Conservation (phyloP, 2,888 invertebrate species). For the Chaitophorus viminalis region DNA sequence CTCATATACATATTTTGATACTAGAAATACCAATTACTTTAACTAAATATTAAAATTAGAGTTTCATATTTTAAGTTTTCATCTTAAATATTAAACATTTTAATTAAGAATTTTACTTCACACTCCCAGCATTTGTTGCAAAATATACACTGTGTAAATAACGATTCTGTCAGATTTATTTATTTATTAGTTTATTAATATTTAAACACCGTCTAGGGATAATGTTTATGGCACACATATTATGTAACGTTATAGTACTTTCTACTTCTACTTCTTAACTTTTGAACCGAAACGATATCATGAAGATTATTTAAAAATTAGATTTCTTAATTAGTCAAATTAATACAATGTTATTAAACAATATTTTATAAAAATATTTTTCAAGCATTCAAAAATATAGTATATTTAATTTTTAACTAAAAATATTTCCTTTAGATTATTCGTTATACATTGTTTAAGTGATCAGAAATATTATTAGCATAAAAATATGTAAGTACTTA, state of each 20-base stretch:
- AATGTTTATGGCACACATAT: neutral
- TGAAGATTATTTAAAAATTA: no score
- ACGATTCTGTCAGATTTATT: neutral
- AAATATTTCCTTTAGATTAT: no score
- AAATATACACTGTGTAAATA: slow-evolving; percentile 11
- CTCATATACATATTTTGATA: neutral
- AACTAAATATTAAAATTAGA: slow-evolving; percentile 6
- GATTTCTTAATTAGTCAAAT: no score
- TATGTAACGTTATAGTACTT: neutral
- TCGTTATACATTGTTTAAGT: no score
- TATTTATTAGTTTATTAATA: neutral
- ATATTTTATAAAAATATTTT: no score
- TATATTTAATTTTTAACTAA: no score
- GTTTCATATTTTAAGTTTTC: slow-evolving; percentile 6
- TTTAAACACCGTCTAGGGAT: neutral
- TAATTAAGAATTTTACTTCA: neutral
- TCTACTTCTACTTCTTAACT: no score
- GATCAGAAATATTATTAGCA: no score
- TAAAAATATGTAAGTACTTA: no score
- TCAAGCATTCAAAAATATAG: no score
- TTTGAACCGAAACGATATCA: no score
- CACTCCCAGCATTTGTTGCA: neutral
- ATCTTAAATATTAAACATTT: neutral
- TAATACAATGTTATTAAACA: no score
- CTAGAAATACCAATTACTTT: slow-evolving; percentile 2